These are phyloP conservation scores for Etheostoma cragini DNA, from an alignment of 2,113 vertebrate species.

Conservation along the genomic window DNA sequence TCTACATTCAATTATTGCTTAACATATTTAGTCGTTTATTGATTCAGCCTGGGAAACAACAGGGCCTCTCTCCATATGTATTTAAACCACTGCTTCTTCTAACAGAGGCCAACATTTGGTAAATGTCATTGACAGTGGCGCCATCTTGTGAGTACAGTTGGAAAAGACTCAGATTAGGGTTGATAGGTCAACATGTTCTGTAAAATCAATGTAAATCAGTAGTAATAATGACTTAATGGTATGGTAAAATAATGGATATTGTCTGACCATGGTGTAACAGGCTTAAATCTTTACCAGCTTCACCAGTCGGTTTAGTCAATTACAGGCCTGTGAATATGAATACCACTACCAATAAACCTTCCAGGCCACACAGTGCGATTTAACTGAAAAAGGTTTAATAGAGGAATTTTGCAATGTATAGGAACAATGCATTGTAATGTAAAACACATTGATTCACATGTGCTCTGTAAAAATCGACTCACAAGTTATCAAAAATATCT, in stretches of 20 bases:
- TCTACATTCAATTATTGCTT: not conserved
- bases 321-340: not conserved
- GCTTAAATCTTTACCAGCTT: not conserved
- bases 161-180: not conserved
- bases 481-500: slow-evolving; percentile 64
- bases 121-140: slow-evolving; percentile 15
- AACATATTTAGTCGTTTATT: no score
- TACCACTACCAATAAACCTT: not conserved
- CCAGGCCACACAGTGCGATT: not conserved
- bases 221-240: not conserved
- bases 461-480: slow-evolving; percentile 15
- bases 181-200: not conserved
- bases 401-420: slow-evolving; percentile 26
- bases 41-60: not conserved
- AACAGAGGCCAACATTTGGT: not conserved
- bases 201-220: not conserved
- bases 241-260: not conserved
- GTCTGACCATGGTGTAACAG: not conserved
- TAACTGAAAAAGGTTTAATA: slow-evolving; percentile 37
- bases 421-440: not conserved
- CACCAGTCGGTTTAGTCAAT: not conserved
- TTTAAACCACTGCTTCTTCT: not conserved
- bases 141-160: slow-evolving; percentile 32
- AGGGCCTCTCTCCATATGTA: not conserved
- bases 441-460: slow-evolving; percentile 17